phyloP scores from a whole-genome alignment of 2,113 vertebrate genomes.

The Paramisgurnus dabryanus region DNA sequence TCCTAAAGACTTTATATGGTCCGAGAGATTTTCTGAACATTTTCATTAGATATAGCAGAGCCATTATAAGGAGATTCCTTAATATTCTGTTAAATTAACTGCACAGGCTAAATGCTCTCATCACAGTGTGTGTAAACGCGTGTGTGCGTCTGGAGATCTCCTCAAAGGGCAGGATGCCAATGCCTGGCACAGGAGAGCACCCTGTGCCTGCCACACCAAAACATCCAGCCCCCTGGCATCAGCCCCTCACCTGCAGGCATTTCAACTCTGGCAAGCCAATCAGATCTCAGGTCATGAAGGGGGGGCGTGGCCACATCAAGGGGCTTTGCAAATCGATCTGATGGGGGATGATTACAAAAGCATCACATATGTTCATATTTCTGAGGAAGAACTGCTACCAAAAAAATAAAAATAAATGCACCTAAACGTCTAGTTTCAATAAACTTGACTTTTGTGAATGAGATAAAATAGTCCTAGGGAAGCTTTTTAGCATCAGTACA shows the following conservation, averaged over 20 bases:
- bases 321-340: constrained; percentile 47
- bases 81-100: constrained; percentile 15
- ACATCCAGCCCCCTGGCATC: constrained; percentile 19
- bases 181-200: constrained; percentile 28
- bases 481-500: not conserved
- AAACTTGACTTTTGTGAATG: no score
- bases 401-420: no score
- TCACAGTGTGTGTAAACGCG: constrained; percentile 15
- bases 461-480: not conserved
- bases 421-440: no score
- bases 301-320: constrained; percentile 25
- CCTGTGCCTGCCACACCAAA: constrained; percentile 14
- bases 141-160: constrained; percentile 21
- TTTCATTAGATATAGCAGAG: constrained; percentile 22
- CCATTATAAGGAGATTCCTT: constrained; percentile 10
- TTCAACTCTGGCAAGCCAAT: constrained; percentile 20
- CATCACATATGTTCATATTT: not conserved
- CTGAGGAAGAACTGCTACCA: no score
- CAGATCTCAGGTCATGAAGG: constrained; percentile 8
- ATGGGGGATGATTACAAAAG: constrained; percentile 38
- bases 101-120: not conserved
- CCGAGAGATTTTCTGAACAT: constrained; percentile 25
- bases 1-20: constrained; percentile 72
- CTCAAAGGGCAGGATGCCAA: constrained; percentile 43
- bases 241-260: constrained; percentile 35